These are phyloP conservation scores for Stigmatopora argus DNA, from an alignment of 2,113 vertebrate species.

Conservation along the genomic window DNA sequence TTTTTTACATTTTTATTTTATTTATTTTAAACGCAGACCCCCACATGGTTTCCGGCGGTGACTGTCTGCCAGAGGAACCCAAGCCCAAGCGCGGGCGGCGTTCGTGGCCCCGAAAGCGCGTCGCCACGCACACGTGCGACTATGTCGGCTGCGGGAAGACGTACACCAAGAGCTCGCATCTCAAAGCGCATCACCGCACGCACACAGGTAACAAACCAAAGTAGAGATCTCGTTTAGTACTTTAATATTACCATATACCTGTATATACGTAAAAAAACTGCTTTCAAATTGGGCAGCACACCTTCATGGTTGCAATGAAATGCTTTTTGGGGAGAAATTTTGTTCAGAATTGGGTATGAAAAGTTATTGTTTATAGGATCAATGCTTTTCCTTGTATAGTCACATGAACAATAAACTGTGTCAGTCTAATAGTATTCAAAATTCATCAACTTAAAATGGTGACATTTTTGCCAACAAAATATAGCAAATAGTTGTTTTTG, in stretches of 20 bases:
- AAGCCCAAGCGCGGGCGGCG: conserved; percentile 94
- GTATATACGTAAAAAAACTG: neutral
- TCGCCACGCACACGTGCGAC: conserved; percentile 92
- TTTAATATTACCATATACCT: neutral
- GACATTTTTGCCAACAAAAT: neutral
- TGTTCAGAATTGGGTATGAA: neutral
- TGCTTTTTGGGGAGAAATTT: neutral
- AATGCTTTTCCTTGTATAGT: neutral
- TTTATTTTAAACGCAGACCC: conserved; percentile 71
- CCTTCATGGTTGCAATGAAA: neutral
- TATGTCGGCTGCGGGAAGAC: conserved; percentile 96
- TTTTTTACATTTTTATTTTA: neutral
- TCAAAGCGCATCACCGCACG: conserved; percentile 94
- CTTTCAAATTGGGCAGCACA: neutral
- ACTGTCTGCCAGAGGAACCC: conserved; percentile 81
- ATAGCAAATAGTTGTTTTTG: too few relatives aligned
- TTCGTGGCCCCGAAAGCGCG: conserved; percentile 94
- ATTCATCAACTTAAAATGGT: neutral
- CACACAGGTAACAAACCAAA: conserved; percentile 82
- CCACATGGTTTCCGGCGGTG: conserved; percentile 75
- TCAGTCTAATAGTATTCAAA: neutral
- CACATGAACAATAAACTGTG: neutral
- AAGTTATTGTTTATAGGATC: neutral
- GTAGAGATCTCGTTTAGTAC: neutral
- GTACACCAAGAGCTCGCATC: conserved; percentile 98